Evolutionary conservation across 2,888 invertebrate genomes (phyloP), one percentile per base, ranked within the genome.

Genomic region (Diloba caeruleocephala): DNA sequence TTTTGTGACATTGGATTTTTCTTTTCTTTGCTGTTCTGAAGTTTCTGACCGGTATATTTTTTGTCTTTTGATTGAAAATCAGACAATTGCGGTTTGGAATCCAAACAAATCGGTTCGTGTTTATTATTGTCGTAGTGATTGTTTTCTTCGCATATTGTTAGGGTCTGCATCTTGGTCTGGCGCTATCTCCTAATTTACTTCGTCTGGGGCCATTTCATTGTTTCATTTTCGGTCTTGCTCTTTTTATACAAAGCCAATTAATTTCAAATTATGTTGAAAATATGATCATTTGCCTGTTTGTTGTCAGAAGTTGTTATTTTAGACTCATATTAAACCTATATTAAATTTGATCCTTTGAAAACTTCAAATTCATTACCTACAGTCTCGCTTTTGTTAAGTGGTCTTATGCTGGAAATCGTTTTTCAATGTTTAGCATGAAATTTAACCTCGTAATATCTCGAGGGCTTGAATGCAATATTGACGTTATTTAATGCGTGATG

Each of bases 321-420:
- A 46, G 32, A 37, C 33, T 61, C 44, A 36, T 41, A 26, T 69
- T 58, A 43, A 49, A 58, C 15, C 23, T n/a, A 31, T 36, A 55
- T 71, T 71, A 45, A 50, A 56, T 44, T 38, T 21, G 31, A 59
- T 70, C 12, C 44, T 64, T 57, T 58, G 41, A 54, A 39, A 25
- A 48, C 43, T 52, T 43, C 5, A 9, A 33, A 56, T 61, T 56
- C 50, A 55, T 66, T 71, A 66, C 39, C 29, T 38, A n/a, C 17
- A 36, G 43, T 25, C 41, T 32, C 36, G 39, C 32, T 44, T 5
- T 37, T 41, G 32, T 51, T 49, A 29, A 54, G 38, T 56, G 45
- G 21, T 42, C 14, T 46, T 31, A 25, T 12, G 17, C 17, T 19
- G 37, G 10, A 43, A 46, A 67, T 42, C 29, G 61, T 21, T 45